A percentile compares a stretch with the other conserved stretches of the same genome.
Evolutionary conservation across 2,888 invertebrate genomes (phyloP).

Genomic region (Ceriagrion tenellum): DNA sequence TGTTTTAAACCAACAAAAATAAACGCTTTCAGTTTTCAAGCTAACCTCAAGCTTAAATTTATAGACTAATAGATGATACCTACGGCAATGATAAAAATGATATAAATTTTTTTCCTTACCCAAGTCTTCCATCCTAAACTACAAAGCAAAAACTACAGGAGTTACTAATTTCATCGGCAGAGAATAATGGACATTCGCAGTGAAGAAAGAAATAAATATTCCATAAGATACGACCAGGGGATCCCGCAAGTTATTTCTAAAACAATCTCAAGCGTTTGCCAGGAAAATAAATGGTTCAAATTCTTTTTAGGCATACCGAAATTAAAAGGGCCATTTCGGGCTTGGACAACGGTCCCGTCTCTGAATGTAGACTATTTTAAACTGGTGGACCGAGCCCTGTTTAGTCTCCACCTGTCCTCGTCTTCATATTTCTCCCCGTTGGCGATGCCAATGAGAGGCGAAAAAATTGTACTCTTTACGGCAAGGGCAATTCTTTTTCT

Average conservation of each 20-base stretch:
- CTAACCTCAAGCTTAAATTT: neutral
- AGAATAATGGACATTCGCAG: neutral
- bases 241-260: neutral
- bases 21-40: neutral
- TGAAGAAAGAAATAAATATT: neutral
- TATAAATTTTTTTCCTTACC: neutral
- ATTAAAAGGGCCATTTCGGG: conserved; percentile 4
- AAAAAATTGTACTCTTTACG: neutral
- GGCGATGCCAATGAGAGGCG: neutral
- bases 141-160: neutral
- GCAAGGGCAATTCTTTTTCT: neutral
- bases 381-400: conserved; percentile 26
- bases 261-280: conserved; percentile 24
- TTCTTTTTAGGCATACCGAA: conserved; percentile 9
- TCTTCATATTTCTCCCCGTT: neutral
- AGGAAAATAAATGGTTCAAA: conserved; percentile 26
- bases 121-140: neutral
- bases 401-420: conserved; percentile 33
- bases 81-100: neutral
- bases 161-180: neutral
- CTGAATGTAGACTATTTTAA: conserved; percentile 20
- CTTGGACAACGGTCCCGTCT: conserved; percentile 23
- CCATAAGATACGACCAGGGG: neutral
- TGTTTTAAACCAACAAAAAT: neutral
- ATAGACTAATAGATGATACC: neutral